A percentile compares a stretch with the other conserved stretches of the same genome.
Evolutionary conservation across 1,140 invertebrate species (phyloP).

Genomic region (Dendrolimus punctatus): DNA sequence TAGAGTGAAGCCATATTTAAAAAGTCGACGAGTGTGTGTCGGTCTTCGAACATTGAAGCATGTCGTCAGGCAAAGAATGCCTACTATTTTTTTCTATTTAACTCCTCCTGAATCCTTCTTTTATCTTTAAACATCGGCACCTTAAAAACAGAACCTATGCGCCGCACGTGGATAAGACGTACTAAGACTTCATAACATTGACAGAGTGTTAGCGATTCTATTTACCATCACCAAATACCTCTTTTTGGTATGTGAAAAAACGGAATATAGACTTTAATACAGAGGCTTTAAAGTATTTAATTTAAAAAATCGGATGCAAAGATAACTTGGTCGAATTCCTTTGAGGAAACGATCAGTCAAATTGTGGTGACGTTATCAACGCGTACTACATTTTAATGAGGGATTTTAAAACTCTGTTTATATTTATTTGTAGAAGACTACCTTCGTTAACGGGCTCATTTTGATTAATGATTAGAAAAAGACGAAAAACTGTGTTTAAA

Average conservation of each 20-base stretch:
- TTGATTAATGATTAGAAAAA: constrained; percentile 3
- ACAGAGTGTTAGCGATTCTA: too few relatives aligned
- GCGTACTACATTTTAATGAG: constrained; percentile 29
- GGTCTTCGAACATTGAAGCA: too few relatives aligned
- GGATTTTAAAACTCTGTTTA: constrained; percentile 18
- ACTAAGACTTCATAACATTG: too few relatives aligned
- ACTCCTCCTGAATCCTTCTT: too few relatives aligned
- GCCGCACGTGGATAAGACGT: constrained; percentile 2
- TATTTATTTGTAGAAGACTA: constrained; percentile 5
- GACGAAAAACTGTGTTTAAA: too few relatives aligned
- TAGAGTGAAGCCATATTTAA: too few relatives aligned
- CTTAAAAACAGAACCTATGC: constrained; percentile 1
- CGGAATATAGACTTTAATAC: not conserved
- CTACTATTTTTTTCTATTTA: too few relatives aligned
- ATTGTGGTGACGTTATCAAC: constrained; percentile 22
- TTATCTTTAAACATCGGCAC: not conserved
- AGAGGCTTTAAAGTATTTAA: not conserved
- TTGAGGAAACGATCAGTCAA: constrained; percentile 31
- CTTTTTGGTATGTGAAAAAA: not conserved
- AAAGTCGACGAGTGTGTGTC: too few relatives aligned
- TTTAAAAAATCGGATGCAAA: not conserved
- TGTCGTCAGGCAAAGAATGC: too few relatives aligned
- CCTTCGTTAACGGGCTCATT: constrained; percentile 6
- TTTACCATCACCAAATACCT: too few relatives aligned
- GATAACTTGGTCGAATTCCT: constrained; percentile 4